These are phyloP conservation scores for Calidris pugnax DNA, from an alignment of 2,113 vertebrate species.

Conservation along the genomic window DNA sequence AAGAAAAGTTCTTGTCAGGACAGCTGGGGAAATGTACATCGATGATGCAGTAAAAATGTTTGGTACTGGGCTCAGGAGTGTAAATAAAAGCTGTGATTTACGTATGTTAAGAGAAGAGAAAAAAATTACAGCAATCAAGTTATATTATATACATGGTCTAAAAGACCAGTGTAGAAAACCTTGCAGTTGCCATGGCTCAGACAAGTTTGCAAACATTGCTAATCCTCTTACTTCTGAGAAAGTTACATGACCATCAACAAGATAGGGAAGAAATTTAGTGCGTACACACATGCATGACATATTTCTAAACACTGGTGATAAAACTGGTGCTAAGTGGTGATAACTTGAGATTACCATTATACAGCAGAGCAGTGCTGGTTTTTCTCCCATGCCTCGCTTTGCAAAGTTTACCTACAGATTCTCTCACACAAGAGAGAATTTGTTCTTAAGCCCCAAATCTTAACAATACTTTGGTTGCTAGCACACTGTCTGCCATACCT, in stretches of 20 bases:
- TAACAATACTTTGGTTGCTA: not conserved
- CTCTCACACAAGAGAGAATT: not conserved
- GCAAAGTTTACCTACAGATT: not conserved
- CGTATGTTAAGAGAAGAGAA: not conserved
- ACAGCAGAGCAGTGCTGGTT: not conserved
- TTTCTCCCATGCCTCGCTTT: not conserved
- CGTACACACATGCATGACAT: not conserved
- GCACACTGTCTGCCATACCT: not conserved
- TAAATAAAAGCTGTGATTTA: not conserved
- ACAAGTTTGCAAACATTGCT: not conserved
- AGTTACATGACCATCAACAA: not conserved
- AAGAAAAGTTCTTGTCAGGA: not conserved
- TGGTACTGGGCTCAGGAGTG: not conserved
- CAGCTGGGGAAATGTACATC: not conserved
- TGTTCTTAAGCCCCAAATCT: not conserved
- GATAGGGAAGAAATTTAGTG: not conserved
- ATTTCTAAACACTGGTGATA: conserved; percentile 7
- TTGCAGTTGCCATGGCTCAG: not conserved
- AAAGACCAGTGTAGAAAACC: not conserved
- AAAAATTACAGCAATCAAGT: not conserved
- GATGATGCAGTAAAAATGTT: not conserved
- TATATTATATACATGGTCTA: not conserved
- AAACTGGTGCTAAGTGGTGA: not conserved
- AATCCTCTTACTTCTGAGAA: not conserved
- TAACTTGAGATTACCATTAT: not conserved